These are phyloP conservation scores for Linyphia triangularis DNA, from an alignment of 2,888 invertebrate genomes.

Conservation along the genomic window DNA sequence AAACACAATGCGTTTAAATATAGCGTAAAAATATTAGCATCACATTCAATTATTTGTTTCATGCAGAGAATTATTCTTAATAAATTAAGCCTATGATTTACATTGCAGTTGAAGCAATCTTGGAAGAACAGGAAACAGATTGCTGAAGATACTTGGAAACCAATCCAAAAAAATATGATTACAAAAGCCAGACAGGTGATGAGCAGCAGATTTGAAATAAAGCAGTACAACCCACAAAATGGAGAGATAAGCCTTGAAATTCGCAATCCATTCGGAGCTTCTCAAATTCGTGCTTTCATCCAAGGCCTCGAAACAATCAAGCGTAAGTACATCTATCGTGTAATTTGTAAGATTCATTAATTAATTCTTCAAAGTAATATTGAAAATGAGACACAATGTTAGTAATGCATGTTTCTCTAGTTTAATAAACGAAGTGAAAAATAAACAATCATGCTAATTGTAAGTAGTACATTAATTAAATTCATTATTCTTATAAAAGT, in stretches of 20 bases:
- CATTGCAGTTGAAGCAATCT: neutral
- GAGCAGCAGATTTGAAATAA: neutral
- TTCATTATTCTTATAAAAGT: no score
- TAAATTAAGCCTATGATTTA: no score
- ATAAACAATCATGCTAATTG: no score
- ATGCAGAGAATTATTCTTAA: no score
- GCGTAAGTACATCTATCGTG: slow-evolving; percentile 14
- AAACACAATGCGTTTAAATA: no score
- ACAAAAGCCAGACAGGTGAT: neutral
- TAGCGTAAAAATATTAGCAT: no score
- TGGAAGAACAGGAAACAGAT: slow-evolving; percentile 22
- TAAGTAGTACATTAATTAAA: no score
- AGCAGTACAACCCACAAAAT: neutral
- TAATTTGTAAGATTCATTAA: neutral
- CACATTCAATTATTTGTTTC: no score
- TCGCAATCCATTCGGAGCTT: slow-evolving; percentile 12
- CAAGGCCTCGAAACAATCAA: neutral
- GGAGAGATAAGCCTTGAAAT: slow-evolving; percentile 4
- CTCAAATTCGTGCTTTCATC: neutral
- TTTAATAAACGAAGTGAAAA: no score
- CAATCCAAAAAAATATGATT: neutral
- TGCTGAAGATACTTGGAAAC: slow-evolving; percentile 1
- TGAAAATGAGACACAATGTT: no score
- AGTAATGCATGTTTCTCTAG: no score
- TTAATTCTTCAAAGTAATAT: no score